A percentile compares a stretch with the other conserved stretches of the same genome.
Evolutionary conservation across 2,113 vertebrate genomes (phyloP).

Genomic region (Gavia stellata): DNA sequence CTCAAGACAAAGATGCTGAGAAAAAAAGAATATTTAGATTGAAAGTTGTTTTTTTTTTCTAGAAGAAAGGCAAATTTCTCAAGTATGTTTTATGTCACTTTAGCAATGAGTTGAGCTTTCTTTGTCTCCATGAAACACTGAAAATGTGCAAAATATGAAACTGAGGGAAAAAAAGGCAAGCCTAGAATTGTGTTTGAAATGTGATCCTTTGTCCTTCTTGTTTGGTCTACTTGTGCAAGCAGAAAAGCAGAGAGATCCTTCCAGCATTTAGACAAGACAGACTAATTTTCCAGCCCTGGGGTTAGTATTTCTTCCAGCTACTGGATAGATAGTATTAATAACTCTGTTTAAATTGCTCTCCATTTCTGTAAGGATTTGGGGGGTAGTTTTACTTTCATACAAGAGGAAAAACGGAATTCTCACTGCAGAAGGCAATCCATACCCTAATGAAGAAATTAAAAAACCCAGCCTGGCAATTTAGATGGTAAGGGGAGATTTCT

Average conservation of each 20-base stretch:
- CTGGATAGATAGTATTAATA: not conserved
- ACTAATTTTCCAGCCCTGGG: not conserved
- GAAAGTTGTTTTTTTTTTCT: not conserved
- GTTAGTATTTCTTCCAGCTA: not conserved
- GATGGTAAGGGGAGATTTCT: not conserved
- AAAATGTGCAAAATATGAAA: conserved; percentile 4
- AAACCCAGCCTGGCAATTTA: not conserved
- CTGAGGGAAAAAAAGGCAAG: not conserved
- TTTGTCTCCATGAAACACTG: not conserved
- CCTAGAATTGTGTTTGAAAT: not conserved
- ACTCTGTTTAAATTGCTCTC: not conserved
- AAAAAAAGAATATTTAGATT: conserved; percentile 19
- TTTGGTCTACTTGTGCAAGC: not conserved
- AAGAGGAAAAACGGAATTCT: not conserved
- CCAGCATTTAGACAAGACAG: not conserved
- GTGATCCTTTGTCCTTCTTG: not conserved
- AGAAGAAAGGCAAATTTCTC: not conserved
- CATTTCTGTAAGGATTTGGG: not conserved
- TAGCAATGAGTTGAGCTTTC: not conserved
- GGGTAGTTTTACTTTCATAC: not conserved
- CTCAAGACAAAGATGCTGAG: not conserved
- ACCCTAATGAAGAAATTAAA: not conserved
- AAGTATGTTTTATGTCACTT: not conserved
- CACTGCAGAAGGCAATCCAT: not conserved
- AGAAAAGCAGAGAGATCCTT: not conserved